Conservation (phyloP, 2,113 vertebrate species). For the Zeus faber region DNA sequence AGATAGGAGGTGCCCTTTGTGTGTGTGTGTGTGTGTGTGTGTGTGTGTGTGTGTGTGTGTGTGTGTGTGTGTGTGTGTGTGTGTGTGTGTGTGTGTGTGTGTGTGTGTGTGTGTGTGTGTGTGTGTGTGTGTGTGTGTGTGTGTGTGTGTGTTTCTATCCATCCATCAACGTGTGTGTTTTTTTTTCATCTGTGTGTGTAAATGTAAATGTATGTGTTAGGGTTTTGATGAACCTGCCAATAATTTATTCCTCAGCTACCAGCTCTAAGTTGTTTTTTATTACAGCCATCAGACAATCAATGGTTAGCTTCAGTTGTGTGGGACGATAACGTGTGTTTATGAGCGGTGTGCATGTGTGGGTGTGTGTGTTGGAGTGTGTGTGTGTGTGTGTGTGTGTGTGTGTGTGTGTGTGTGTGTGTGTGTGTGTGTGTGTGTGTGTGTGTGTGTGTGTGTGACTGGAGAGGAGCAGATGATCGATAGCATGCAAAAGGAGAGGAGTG, state of each 20-base stretch:
- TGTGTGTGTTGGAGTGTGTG: neutral
- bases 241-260: too few relatives aligned
- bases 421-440: neutral
- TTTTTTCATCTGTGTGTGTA: neutral
- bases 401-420: neutral
- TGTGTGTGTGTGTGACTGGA: neutral
- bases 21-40: slow-evolving; percentile 7
- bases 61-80: slow-evolving; percentile 8
- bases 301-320: too few relatives aligned
- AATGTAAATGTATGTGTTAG: neutral
- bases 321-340: neutral
- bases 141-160: slow-evolving; percentile 9
- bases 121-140: slow-evolving; percentile 11
- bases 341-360: neutral
- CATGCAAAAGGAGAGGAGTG: slow-evolving; percentile 31
- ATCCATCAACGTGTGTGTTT: neutral
- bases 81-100: slow-evolving; percentile 10
- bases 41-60: slow-evolving; percentile 12
- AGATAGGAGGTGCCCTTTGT: slow-evolving; percentile 47
- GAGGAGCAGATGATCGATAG: slow-evolving; percentile 39
- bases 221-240: neutral
- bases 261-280: too few relatives aligned
- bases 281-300: too few relatives aligned
- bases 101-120: slow-evolving; percentile 6
- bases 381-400: neutral